Conservation (phyloP, 1,140 invertebrate genomes). For the Papilio polytes region DNA sequence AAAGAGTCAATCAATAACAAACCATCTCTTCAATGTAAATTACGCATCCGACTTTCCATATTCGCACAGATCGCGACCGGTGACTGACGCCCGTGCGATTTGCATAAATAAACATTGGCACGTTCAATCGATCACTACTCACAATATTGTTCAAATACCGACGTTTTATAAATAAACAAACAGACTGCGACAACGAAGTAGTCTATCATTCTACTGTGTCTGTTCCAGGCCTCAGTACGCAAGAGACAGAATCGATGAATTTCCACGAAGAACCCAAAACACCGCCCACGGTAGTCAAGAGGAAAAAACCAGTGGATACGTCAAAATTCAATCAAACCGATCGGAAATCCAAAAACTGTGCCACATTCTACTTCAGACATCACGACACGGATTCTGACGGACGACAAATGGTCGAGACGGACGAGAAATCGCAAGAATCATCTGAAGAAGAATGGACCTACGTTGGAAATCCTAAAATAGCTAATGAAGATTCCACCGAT, state of each 20-base stretch:
- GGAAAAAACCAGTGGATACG: constrained; percentile 81
- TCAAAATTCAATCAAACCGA: constrained; percentile 88
- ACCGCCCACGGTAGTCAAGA: constrained; percentile 79
- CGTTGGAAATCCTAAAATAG: constrained; percentile 82
- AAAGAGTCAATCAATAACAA: constrained; percentile 35
- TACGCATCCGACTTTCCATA: constrained; percentile 53
- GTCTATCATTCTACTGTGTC: constrained; percentile 44
- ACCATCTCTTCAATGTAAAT: constrained; percentile 42
- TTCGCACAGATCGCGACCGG: constrained; percentile 55
- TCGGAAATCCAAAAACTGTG: constrained; percentile 91
- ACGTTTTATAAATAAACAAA: constrained; percentile 51
- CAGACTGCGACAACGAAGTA: constrained; percentile 40
- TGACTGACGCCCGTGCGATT: constrained; percentile 30
- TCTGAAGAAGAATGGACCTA: constrained; percentile 91
- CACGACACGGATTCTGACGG: constrained; percentile 92
- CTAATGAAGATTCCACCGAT: constrained; percentile 78
- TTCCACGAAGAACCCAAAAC: constrained; percentile 64
- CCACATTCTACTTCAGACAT: constrained; percentile 93
- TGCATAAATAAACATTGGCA: constrained; percentile 46
- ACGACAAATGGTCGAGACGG: constrained; percentile 74
- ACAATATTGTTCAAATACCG: constrained; percentile 44
- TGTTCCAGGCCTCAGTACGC: constrained; percentile 63
- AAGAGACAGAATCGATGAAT: constrained; percentile 55
- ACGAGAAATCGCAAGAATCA: constrained; percentile 84
- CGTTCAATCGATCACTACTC: constrained; percentile 37